phyloP scores from a whole-genome alignment of 1,140 invertebrate species.

The Holotrichia oblita region DNA sequence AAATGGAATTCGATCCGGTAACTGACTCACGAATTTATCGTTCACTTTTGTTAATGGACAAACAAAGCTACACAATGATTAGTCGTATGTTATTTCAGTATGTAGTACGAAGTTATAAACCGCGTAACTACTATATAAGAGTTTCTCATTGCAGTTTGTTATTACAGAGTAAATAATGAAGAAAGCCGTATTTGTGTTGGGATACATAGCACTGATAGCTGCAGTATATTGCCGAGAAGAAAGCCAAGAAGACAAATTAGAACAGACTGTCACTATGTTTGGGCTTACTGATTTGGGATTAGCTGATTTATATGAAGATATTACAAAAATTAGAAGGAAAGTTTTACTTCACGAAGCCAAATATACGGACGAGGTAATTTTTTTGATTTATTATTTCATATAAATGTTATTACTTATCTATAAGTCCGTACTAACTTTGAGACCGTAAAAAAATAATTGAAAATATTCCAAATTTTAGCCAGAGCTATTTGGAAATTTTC shows the following conservation, averaged over 20 bases:
- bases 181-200: neutral
- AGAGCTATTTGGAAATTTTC: too few species aligned
- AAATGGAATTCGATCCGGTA: constrained; percentile 13
- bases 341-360: neutral
- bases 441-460: neutral
- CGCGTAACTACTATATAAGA: neutral
- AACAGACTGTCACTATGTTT: neutral
- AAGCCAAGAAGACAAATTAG: constrained; percentile 37
- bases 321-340: neutral
- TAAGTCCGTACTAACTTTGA: neutral
- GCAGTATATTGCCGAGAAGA: constrained; percentile 6
- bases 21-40: neutral
- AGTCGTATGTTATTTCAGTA: neutral
- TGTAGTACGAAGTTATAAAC: neutral
- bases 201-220: neutral
- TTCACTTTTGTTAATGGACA: neutral
- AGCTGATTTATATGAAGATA: constrained; percentile 28
- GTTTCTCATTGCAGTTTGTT: neutral
- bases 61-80: neutral
- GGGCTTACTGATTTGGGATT: constrained; percentile 25
- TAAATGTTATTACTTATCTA: neutral
- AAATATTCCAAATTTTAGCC: too few species aligned
- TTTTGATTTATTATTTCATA: too few species aligned
- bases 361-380: neutral
- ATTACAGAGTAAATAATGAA: constrained; percentile 3